These are phyloP conservation scores for Cacatua alba DNA, from an alignment of 2,113 vertebrate genomes.

Conservation along the genomic window DNA sequence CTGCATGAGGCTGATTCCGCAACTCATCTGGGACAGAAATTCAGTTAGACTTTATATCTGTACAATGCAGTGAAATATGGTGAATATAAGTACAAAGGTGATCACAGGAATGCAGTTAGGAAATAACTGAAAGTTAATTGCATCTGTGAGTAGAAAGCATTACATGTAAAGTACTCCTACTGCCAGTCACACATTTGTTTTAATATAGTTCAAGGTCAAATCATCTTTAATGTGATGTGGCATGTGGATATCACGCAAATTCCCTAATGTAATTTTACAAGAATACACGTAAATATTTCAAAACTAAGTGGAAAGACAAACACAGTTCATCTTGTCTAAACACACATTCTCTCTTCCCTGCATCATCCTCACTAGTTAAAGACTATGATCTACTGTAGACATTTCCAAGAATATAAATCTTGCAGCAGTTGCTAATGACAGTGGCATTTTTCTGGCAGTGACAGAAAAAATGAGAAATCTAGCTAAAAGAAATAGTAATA, in stretches of 20 bases:
- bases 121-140: background rate
- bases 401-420: constrained; percentile 55
- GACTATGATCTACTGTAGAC: constrained; percentile 43
- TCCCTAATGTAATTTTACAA: constrained; percentile 30
- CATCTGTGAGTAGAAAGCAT: background rate
- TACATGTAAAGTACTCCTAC: background rate
- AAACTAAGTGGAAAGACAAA: constrained; percentile 47
- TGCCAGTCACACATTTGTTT: background rate
- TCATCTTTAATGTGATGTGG: constrained; percentile 20
- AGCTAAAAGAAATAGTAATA: background rate
- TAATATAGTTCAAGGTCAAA: constrained; percentile 34
- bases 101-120: background rate
- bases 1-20: too few species aligned
- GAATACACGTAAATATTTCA: constrained; percentile 58
- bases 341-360: constrained; percentile 27
- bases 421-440: constrained; percentile 38
- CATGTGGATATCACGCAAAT: constrained; percentile 28
- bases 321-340: constrained; percentile 59
- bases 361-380: constrained; percentile 11
- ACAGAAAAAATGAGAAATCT: background rate
- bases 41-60: too few species aligned
- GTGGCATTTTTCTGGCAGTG: background rate
- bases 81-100: background rate
- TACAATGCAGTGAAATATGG: background rate
- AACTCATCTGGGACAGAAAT: too few species aligned